Evolutionary conservation across 53 echinoderm and acorn worm species (phyloP).

Genomic region (Holothuria scabra): DNA sequence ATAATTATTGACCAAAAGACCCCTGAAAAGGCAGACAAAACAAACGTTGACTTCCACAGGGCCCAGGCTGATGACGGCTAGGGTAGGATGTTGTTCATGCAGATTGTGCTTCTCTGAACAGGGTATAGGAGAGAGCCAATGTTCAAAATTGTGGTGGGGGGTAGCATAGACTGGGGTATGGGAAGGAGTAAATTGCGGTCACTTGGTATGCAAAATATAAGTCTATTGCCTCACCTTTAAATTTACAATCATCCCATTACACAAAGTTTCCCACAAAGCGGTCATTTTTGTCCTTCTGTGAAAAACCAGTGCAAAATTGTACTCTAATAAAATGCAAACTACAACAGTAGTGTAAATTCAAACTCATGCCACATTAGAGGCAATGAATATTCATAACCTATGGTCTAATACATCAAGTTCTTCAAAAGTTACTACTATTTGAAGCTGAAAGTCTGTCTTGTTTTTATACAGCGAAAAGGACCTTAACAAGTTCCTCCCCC

Average conservation of each 20-base stretch:
- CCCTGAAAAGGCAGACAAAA: background rate
- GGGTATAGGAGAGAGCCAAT: background rate
- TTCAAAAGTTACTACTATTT: too few relatives aligned
- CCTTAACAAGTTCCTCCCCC: too few relatives aligned
- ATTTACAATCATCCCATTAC: conserved; percentile 17
- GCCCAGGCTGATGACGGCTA: conserved; percentile 25
- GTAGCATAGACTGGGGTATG: conserved; percentile 19
- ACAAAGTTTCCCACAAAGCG: conserved; percentile 21
- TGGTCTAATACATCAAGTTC: too few relatives aligned
- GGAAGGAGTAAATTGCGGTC: conserved; percentile 24
- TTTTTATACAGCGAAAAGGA: too few relatives aligned
- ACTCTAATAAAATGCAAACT: too few relatives aligned
- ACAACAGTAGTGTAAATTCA: too few relatives aligned
- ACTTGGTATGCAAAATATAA: conserved; percentile 27
- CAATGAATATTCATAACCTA: too few relatives aligned
- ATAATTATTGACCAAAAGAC: too few relatives aligned
- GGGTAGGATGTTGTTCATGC: conserved; percentile 14
- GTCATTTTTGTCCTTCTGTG: conserved; percentile 32
- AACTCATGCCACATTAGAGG: too few relatives aligned
- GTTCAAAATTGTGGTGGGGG: conserved; percentile 15
- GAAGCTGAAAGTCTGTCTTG: too few relatives aligned
- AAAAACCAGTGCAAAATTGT: conserved; percentile 14
- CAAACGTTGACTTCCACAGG: conserved; percentile 17
- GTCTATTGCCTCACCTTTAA: conserved; percentile 23
- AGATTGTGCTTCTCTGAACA: conserved; percentile 21